A percentile compares a stretch with the other conserved stretches of the same genome.
Conservation (phyloP, 2,113 vertebrate species). For the Misgurnus anguillicaudatus region DNA sequence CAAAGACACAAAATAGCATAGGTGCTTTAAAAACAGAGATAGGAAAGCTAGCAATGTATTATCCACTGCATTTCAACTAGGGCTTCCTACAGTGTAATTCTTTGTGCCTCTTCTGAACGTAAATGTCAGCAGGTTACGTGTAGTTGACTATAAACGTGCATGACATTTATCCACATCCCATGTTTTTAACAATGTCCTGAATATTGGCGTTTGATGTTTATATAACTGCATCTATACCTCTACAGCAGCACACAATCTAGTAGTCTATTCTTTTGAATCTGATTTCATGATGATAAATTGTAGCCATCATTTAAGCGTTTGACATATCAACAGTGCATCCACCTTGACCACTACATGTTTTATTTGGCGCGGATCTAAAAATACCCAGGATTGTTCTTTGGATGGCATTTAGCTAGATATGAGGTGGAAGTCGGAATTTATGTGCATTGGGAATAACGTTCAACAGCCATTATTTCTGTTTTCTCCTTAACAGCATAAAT, state of each 20-base stretch:
- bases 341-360: conserved; percentile 14
- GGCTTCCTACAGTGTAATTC: not conserved
- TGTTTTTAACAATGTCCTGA: not conserved
- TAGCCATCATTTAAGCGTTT: not conserved
- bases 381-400: conserved; percentile 16
- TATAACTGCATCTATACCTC: not conserved
- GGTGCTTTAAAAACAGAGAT: not conserved
- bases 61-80: not conserved
- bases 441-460: not conserved
- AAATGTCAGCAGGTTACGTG: conserved; percentile 30
- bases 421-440: not conserved
- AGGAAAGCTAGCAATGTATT: not conserved
- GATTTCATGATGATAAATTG: conserved; percentile 4
- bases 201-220: conserved; percentile 9
- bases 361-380: conserved; percentile 10
- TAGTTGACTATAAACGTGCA: conserved; percentile 2
- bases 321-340: not conserved
- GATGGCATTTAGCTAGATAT: conserved; percentile 32
- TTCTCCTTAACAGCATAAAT: not conserved
- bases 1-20: not conserved
- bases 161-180: not conserved
- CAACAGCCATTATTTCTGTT: not conserved
- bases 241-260: not conserved
- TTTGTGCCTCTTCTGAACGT: not conserved
- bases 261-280: not conserved